phyloP scores from a whole-genome alignment of 1,140 invertebrate species.

The Dendrolimus kikuchii region DNA sequence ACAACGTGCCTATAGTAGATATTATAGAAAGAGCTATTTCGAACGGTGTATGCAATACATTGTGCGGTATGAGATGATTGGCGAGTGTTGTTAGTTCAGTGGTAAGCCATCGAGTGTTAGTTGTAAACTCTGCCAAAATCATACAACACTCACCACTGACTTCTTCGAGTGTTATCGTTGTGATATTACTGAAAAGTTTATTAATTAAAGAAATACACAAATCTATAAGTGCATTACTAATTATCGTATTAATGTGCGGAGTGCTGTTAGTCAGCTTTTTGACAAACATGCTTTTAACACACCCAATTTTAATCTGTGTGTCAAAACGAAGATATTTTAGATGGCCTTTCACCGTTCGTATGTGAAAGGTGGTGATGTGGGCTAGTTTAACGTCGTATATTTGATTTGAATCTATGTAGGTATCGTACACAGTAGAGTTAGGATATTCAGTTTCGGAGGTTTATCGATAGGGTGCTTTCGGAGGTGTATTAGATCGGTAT shows the following conservation, averaged over 20 bases:
- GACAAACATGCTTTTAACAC: constrained; percentile 58
- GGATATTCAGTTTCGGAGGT: constrained; percentile 13
- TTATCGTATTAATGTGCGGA: constrained; percentile 47
- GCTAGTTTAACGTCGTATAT: neutral
- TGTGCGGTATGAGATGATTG: neutral
- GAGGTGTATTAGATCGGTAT: constrained; percentile 28
- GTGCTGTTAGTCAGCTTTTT: constrained; percentile 65
- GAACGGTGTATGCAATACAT: neutral
- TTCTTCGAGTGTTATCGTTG: constrained; percentile 59
- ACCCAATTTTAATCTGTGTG: constrained; percentile 42
- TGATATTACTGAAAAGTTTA: constrained; percentile 54
- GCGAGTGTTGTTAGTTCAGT: constrained; percentile 35
- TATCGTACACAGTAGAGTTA: constrained; percentile 45
- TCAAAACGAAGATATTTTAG: constrained; percentile 61
- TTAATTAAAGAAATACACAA: constrained; percentile 50
- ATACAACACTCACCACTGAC: constrained; percentile 69
- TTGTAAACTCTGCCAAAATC: constrained; percentile 52
- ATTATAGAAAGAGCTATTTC: no score
- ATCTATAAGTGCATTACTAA: constrained; percentile 57
- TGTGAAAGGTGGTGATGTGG: constrained; percentile 1
- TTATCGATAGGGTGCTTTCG: constrained; percentile 27
- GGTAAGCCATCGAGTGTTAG: constrained; percentile 46
- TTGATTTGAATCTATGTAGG: constrained; percentile 10
- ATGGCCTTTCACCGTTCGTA: constrained; percentile 8
- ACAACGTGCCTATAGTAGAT: no score